phyloP scores from a whole-genome alignment of 2,888 invertebrate genomes.

The Apamea crenata region DNA sequence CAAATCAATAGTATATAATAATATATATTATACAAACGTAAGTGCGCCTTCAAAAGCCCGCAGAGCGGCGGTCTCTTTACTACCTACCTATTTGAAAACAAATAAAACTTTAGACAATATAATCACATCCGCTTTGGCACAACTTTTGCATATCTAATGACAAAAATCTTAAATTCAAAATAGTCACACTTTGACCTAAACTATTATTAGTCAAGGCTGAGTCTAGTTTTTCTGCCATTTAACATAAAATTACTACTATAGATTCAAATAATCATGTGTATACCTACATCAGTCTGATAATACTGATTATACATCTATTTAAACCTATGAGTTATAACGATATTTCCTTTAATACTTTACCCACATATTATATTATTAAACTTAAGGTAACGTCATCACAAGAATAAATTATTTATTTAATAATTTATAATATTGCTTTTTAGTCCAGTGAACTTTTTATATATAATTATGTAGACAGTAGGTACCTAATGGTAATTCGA shows the following conservation, averaged over 20 bases:
- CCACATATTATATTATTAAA: not conserved
- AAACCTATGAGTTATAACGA: constrained; percentile 4
- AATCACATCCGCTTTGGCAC: constrained; percentile 46
- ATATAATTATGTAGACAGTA: not conserved
- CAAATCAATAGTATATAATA: no score
- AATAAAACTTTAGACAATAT: constrained; percentile 12
- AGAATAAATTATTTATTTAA: constrained; percentile 2
- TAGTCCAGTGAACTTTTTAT: constrained; percentile 1
- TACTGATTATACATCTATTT: not conserved
- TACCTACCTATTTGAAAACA: not conserved
- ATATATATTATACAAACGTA: not conserved
- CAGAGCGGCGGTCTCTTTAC: not conserved
- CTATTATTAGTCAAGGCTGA: constrained; percentile 50
- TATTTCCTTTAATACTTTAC: not conserved
- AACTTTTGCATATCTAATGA: constrained; percentile 30
- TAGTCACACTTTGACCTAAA: constrained; percentile 9
- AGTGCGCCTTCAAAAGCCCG: not conserved
- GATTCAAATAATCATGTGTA: not conserved
- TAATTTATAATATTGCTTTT: constrained; percentile 24
- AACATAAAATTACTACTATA: not conserved
- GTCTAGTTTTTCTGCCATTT: constrained; percentile 51
- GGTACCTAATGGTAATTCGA: not conserved
- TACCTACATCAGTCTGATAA: not conserved
- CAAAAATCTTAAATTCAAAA: constrained; percentile 32
- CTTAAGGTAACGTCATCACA: not conserved